A percentile compares a stretch with the other conserved stretches of the same genome.
Conservation (phyloP, 2,113 vertebrate genomes). For the Brachyhypopomus occidentalis region DNA sequence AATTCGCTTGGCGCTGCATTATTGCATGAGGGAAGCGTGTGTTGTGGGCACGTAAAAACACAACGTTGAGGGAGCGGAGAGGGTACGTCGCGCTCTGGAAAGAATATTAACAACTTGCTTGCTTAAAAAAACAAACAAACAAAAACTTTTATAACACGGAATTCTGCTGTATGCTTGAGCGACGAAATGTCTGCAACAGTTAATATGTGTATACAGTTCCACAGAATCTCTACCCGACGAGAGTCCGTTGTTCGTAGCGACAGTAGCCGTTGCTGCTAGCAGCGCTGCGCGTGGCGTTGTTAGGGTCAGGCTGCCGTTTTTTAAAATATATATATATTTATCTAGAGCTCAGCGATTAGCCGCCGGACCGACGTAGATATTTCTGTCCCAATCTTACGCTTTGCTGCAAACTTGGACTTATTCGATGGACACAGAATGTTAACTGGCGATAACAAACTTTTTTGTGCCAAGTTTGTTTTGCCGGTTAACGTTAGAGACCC, state of each 20-base stretch:
- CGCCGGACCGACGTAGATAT: too few relatives aligned
- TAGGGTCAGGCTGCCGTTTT: neutral
- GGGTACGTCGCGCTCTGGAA: conserved; percentile 21
- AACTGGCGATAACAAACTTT: neutral
- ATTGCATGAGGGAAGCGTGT: conserved; percentile 46
- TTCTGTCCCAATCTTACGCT: too few relatives aligned
- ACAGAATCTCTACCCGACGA: neutral
- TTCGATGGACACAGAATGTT: neutral
- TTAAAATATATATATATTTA: neutral
- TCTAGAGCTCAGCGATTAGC: neutral
- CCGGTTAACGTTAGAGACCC: conserved; percentile 1
- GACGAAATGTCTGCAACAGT: too few relatives aligned
- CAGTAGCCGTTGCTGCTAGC: neutral
- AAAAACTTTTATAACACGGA: too few relatives aligned
- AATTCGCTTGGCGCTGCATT: conserved; percentile 10
- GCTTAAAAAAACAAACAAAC: too few relatives aligned
- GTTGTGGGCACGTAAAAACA: conserved; percentile 54
- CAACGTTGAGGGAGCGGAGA: conserved; percentile 43
- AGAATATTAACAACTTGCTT: neutral
- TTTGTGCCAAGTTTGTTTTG: neutral
- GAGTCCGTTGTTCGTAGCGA: neutral
- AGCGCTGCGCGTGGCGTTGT: conserved; percentile 9
- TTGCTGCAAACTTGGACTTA: neutral
- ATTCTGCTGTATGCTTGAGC: neutral
- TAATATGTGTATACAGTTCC: neutral